These are phyloP conservation scores for Coturnix japonica DNA, from an alignment of 2,113 vertebrate species.

Conservation along the genomic window DNA sequence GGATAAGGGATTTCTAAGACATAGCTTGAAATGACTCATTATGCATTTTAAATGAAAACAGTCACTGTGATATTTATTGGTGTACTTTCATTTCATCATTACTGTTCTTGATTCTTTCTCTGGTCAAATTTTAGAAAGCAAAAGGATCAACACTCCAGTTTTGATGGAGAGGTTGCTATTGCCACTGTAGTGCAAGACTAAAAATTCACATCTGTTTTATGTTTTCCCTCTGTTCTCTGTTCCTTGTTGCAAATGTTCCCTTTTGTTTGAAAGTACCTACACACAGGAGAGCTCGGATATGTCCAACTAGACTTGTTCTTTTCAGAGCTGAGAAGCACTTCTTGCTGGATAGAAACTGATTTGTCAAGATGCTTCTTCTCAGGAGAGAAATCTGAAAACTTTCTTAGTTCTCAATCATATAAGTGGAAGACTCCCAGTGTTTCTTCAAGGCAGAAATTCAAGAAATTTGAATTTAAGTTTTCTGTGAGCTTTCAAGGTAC, in stretches of 20 bases:
- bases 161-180: not conserved
- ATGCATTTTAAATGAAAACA: not conserved
- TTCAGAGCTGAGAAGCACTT: not conserved
- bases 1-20: not conserved
- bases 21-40: not conserved
- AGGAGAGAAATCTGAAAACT: not conserved
- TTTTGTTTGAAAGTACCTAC: not conserved
- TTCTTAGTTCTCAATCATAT: not conserved
- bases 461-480: not conserved
- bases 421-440: not conserved
- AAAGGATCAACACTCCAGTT: not conserved
- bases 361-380: not conserved
- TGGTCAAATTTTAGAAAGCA: not conserved
- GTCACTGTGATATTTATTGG: not conserved
- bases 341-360: not conserved
- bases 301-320: not conserved
- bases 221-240: not conserved
- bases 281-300: not conserved
- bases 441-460: not conserved
- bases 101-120: not conserved
- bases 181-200: accelerated
- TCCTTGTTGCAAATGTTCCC: not conserved
- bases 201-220: not conserved
- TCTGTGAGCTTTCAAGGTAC: accelerated
- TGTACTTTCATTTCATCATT: not conserved